phyloP scores from a whole-genome alignment of 2,888 invertebrate species.

The Drosophila vallismaia region DNA sequence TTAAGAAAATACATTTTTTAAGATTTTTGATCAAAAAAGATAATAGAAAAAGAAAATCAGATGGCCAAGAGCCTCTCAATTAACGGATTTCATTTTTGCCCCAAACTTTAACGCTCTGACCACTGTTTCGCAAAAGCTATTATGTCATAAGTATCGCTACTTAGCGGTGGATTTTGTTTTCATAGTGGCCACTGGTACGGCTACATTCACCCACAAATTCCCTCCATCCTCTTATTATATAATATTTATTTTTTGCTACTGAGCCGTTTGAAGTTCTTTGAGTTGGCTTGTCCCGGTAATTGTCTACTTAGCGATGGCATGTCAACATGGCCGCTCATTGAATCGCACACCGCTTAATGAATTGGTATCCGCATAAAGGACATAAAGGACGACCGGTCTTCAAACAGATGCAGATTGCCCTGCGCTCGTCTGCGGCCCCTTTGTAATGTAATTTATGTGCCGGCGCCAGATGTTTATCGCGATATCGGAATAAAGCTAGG shows the following conservation, averaged over 20 bases:
- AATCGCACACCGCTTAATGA: conserved; percentile 68
- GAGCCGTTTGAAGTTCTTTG: conserved; percentile 70
- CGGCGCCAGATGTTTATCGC: conserved; percentile 60
- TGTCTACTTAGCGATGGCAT: conserved; percentile 52
- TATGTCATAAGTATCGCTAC: conserved; percentile 74
- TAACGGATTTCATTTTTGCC: neutral
- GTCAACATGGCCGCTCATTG: conserved; percentile 62
- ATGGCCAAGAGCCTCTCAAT: neutral
- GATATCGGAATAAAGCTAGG: conserved; percentile 22
- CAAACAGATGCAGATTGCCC: conserved; percentile 41
- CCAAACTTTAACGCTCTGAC: conserved; percentile 8
- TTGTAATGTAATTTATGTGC: conserved; percentile 64
- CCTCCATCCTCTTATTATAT: neutral
- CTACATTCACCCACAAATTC: too few species aligned
- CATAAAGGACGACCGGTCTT: conserved; percentile 11
- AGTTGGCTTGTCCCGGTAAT: conserved; percentile 45
- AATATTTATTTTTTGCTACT: neutral
- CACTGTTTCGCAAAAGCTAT: conserved; percentile 65
- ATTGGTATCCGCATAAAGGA: conserved; percentile 57
- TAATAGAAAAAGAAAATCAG: too few species aligned
- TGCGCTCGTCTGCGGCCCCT: conserved; percentile 2
- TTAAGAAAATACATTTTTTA: too few species aligned
- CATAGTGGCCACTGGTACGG: conserved; percentile 29
- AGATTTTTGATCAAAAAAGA: too few species aligned
- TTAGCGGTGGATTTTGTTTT: conserved; percentile 75